Percentiles rank a stretch among this genome's conserved stretches.
These are phyloP conservation scores for Drosophila greeni DNA, from an alignment of 2,888 invertebrate genomes.

Conservation along the genomic window DNA sequence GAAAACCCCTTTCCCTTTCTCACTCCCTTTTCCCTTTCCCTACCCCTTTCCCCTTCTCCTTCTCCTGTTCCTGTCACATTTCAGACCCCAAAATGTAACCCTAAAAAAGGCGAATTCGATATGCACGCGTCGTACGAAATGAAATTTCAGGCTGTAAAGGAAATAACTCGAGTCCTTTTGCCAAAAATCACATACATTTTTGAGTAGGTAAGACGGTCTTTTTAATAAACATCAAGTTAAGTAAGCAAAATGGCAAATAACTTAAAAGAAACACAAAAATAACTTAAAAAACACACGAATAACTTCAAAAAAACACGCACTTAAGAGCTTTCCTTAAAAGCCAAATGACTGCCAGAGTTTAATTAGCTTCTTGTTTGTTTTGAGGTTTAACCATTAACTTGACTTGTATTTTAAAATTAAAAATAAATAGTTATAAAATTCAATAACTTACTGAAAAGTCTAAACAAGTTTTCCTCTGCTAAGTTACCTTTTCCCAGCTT, in stretches of 20 bases:
- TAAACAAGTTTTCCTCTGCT: no score
- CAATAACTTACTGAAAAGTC: no score
- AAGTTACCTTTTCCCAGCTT: no score
- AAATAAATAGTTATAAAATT: no score
- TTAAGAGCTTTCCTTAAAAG: no score
- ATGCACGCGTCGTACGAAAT: constrained; percentile 46
- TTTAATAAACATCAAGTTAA: constrained; percentile 22
- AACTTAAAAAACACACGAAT: no score
- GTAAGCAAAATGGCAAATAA: constrained; percentile 10
- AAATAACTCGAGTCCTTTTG: constrained; percentile 15
- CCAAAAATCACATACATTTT: constrained; percentile 4
- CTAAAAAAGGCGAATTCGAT: constrained; percentile 34
- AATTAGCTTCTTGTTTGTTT: no score
- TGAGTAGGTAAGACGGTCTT: neutral
- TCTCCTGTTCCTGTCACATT: constrained; percentile 1
- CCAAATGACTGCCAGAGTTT: no score
- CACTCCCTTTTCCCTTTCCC: neutral
- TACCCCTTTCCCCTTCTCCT: neutral
- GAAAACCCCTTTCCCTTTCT: neutral
- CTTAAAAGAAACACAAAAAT: neutral
- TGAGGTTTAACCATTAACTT: no score
- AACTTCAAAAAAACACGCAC: no score
- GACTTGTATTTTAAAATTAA: no score
- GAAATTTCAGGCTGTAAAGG: constrained; percentile 34
- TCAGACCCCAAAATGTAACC: neutral